Base-by-base conservation (phyloP, 2,888 invertebrate genomes). In the Microplitis deprimator region DNA sequence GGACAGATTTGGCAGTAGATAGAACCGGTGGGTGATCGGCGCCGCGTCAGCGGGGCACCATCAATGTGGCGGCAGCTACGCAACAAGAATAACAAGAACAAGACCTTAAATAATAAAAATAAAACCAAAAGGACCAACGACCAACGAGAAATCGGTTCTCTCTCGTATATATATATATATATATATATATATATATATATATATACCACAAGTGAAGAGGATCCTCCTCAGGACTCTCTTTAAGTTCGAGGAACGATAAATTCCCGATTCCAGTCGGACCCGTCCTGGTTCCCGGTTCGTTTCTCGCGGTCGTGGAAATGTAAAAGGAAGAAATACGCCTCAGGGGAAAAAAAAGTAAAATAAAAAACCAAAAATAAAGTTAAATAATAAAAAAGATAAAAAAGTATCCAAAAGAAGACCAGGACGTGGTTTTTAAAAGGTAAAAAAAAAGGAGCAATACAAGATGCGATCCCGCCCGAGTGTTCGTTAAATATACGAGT, bases 401-500 rank as follows among this genome's bases (percentile, higher is more conserved):
- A 10, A 76, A 40, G 71, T 40, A 62, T 29, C 29, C 20, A 50
- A 59, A 20, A 17, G 41, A 50, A 50, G 50, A 50, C 50, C 50
- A 50, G 50, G 50, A 50, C 50, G 50, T 50, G 50, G 10, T 50
- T 50, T 50, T 64, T 29, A 59, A 61, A 75, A 68, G 17, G 50
- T 13, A 70, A 50, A 78, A 73, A 78, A 62, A 16, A 40, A 61
- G 74, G 70, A 74, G 17, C 20, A 59, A 20, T 67, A 8, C 20
- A 65, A 74, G 77, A 79, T 39, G 70, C 70, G 59, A 79, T 75
- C 65, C 71, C 65, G 68, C 68, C 68, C 78, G 83, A 82, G 85
- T 86, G 87, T 87, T 87, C 85, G 87, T 87, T 87, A 87, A 87
- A 87, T 87, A 87, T 87, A 87, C 85, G 87, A 87, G 86, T 87